Conservation (phyloP, 2,888 invertebrate genomes). For the Acheta domesticus region DNA sequence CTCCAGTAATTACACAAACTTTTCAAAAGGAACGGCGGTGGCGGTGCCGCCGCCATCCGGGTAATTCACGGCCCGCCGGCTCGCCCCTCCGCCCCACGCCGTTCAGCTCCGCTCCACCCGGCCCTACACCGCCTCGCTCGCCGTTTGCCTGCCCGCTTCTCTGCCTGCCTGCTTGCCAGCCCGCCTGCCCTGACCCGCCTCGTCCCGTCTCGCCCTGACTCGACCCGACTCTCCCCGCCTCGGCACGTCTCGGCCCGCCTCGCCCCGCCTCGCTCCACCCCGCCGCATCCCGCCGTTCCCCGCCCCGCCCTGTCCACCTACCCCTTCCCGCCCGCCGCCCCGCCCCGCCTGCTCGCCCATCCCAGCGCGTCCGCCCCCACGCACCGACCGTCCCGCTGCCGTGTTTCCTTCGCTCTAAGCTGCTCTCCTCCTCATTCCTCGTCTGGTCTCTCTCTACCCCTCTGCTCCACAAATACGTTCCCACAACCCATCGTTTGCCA, state of each 20-base stretch:
- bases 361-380: too few species aligned
- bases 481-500: background rate
- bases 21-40: background rate
- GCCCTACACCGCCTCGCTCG: background rate
- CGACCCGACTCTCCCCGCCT: background rate
- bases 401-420: background rate
- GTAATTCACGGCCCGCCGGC: conserved; percentile 6
- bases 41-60: background rate
- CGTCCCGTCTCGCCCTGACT: too few species aligned
- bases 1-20: conserved; percentile 18
- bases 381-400: too few species aligned
- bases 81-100: background rate
- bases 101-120: too few species aligned
- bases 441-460: background rate
- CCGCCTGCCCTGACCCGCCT: too few species aligned
- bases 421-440: background rate
- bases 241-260: too few species aligned
- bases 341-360: too few species aligned
- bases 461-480: background rate
- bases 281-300: background rate
- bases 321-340: background rate
- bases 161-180: too few species aligned
- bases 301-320: background rate
- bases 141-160: background rate
- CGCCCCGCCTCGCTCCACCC: background rate